Evolutionary conservation across 2,113 vertebrate species (phyloP), one percentile per base, ranked within the genome.

Genomic region (Halichoerus grypus): DNA sequence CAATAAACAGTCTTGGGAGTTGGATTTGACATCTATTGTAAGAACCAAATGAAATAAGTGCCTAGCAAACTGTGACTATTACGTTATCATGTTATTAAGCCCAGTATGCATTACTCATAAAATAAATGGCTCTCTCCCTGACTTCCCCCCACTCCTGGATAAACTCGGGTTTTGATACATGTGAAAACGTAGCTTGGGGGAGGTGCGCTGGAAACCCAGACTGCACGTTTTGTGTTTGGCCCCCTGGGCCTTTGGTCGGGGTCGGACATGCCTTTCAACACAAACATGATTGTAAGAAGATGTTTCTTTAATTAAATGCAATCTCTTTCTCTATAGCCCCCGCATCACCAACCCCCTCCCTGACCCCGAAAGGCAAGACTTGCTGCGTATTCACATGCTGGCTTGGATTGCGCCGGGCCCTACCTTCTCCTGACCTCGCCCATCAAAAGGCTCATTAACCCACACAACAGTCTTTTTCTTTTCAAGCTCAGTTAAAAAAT

Each of bases 181-280:
- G n/a, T 51, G 24, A 33, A 72, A 33, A 57, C 0, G 14, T 0
- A 51, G 80, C 21, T 67, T 26, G 22, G 24, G 59, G 81, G 86
- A 80, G 71, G 71, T 4, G 33, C 53, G 51, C 65, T 12, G 21
- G n/a, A 57, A 90, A 67, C 22, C 1, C 33, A 28, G 31, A 53
- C 28, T 33, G 0, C 12, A 1, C 10, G 4, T 2, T 88, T 21
- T 24, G 24, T n/a, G 67, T 80, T 61, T 39, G 33, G 85, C 13
- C 26, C 76, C n/a, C 33, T 0, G n/a, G 7, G 65, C 49, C 96
- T 95, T 91, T 86, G 84, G 6, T 55, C 49, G 2, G 18, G 61
- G 33, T 97, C 42, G 65, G 98, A 88, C 91, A 88, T 95, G 69
- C 74, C 67, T 97, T 98, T 91, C 96, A 90, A 95, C 96, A 96